A percentile compares a stretch with the other conserved stretches of the same genome.
These are phyloP conservation scores for Acanthacorydalis orientalis DNA, from an alignment of 2,888 invertebrate genomes.

Conservation along the genomic window DNA sequence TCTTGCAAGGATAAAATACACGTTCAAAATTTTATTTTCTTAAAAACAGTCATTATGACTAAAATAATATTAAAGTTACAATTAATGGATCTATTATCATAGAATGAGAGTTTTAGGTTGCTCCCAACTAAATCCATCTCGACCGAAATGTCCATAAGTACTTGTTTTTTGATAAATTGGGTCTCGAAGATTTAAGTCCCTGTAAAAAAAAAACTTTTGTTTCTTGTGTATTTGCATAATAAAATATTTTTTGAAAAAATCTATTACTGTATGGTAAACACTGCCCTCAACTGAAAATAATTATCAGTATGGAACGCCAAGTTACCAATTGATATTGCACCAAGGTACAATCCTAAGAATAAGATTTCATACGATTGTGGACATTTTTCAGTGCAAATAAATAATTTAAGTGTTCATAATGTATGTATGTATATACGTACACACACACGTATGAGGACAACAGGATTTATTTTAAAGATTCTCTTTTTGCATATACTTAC, in stretches of 20 bases:
- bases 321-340: constrained; percentile 6
- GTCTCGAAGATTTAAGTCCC: constrained; percentile 79
- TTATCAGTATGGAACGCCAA: constrained; percentile 17
- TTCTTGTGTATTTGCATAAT: too few relatives aligned
- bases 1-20: too few relatives aligned
- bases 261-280: constrained; percentile 6
- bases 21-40: too few relatives aligned
- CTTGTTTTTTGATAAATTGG: constrained; percentile 97
- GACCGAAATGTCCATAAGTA: constrained; percentile 97
- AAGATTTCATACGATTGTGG: constrained; percentile 15
- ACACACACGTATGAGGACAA: too few relatives aligned
- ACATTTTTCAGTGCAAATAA: constrained; percentile 18
- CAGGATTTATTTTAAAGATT: too few relatives aligned
- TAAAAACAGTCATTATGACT: too few relatives aligned
- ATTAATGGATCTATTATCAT: constrained; percentile 30
- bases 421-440: too few relatives aligned
- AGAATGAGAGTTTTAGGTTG: constrained; percentile 65
- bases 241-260: neutral
- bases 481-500: constrained; percentile 46
- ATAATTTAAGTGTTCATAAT: too few relatives aligned
- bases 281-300: constrained; percentile 15
- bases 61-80: too few relatives aligned
- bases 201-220: constrained; percentile 30
- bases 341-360: constrained; percentile 15
- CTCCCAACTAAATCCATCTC: constrained; percentile 95